A percentile compares a stretch with the other conserved stretches of the same genome.
Conservation (phyloP, 23 tunicate genomes). For the Diplosoma virens region DNA sequence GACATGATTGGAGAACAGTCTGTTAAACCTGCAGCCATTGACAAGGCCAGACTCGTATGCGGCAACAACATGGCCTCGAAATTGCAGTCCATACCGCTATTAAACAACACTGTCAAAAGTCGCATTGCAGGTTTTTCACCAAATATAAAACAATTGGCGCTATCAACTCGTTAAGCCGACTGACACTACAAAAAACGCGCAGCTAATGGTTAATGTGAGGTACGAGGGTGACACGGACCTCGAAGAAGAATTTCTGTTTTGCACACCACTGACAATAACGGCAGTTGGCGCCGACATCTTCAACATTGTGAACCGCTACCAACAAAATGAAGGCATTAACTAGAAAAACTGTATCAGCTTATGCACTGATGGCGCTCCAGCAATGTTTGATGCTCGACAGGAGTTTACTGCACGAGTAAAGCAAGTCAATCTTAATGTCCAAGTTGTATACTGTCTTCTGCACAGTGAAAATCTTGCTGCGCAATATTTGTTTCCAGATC, state of each 20-base stretch:
- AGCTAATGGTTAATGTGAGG: no score
- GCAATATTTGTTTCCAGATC: no score
- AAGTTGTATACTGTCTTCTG: no score
- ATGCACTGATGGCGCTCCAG: no score
- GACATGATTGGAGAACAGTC: no score
- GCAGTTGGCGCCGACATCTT: slow-evolving; percentile 15
- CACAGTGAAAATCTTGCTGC: no score
- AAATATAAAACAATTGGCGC: slow-evolving; percentile 32
- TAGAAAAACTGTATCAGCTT: no score
- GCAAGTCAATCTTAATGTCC: no score
- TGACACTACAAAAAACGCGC: slow-evolving; percentile 38
- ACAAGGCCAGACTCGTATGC: not conserved
- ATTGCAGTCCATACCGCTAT: slow-evolving; percentile 37
- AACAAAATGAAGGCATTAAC: slow-evolving; percentile 10
- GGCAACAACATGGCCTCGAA: slow-evolving; percentile 46
- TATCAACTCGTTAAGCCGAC: slow-evolving; percentile 32
- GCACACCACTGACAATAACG: slow-evolving; percentile 53
- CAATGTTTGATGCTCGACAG: no score
- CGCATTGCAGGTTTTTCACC: slow-evolving; percentile 27
- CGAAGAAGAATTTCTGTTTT: slow-evolving; percentile 48
- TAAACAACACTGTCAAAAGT: slow-evolving; percentile 30
- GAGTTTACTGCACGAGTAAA: no score
- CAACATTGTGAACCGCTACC: slow-evolving; percentile 9
- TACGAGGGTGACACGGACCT: no score
- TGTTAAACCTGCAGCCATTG: no score